phyloP scores from a whole-genome alignment of 2,113 vertebrate species.

The Edolisoma coerulescens region DNA sequence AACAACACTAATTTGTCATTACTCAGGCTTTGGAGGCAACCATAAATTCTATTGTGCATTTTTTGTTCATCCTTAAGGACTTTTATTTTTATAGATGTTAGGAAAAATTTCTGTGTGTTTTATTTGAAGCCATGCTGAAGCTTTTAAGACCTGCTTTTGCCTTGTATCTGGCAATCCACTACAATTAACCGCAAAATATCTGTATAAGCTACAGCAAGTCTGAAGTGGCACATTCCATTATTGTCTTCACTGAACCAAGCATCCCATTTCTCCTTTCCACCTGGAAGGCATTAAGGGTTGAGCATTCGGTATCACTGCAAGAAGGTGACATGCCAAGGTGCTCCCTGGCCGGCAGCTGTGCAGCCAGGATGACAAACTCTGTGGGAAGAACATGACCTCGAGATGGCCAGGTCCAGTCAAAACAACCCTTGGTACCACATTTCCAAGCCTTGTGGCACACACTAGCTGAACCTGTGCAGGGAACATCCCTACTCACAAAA shows the following conservation, averaged over 20 bases:
- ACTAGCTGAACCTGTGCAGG: not conserved
- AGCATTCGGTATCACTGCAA: rapidly evolving
- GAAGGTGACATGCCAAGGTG: not conserved
- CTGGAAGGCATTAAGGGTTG: not conserved
- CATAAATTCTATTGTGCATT: not conserved
- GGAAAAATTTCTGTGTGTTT: not conserved
- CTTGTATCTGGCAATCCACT: not conserved
- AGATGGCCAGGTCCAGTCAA: not conserved
- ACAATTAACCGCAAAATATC: not conserved
- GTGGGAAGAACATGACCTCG: rapidly evolving
- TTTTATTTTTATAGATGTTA: not conserved
- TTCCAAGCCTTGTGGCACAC: not conserved
- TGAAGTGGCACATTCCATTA: not conserved
- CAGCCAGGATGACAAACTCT: not conserved
- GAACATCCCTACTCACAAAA: not conserved
- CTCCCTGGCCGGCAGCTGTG: not conserved
- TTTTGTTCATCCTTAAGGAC: not conserved
- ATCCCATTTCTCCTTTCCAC: not conserved
- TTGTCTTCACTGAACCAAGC: not conserved
- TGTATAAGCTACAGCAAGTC: not conserved
- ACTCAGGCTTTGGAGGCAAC: not conserved
- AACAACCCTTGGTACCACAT: not conserved
- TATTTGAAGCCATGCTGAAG: not conserved
- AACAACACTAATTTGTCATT: not conserved
- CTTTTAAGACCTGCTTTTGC: not conserved